Evolutionary conservation across 2,113 vertebrate genomes (phyloP).

Genomic region (Polypterus bichir): DNA sequence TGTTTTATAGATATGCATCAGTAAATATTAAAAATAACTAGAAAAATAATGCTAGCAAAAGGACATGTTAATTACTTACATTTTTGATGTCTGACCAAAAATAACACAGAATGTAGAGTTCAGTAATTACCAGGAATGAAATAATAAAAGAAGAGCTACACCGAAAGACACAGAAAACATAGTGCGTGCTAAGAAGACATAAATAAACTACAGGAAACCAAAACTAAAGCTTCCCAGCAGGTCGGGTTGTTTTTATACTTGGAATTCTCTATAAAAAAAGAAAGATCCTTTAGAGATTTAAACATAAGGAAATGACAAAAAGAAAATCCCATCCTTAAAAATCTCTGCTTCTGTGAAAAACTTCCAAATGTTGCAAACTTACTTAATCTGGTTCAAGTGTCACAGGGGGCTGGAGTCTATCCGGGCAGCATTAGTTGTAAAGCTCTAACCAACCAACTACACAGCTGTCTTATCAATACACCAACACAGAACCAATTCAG

Average conservation of each 20-base stretch:
- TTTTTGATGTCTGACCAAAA: no score
- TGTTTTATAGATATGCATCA: no score
- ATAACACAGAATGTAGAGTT: no score
- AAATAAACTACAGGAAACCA: constrained; percentile 61
- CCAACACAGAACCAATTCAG: no score
- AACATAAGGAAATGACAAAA: constrained; percentile 46
- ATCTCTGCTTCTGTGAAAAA: constrained; percentile 33
- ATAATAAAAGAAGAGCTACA: constrained; percentile 35
- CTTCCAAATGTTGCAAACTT: constrained; percentile 30
- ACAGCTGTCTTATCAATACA: no score
- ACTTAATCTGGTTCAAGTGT: no score
- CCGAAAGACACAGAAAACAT: constrained; percentile 28
- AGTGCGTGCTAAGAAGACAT: constrained; percentile 57
- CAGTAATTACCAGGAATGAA: constrained; percentile 42
- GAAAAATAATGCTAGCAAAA: no score
- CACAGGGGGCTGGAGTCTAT: no score
- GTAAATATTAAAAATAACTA: no score
- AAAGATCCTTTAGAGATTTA: constrained; percentile 34
- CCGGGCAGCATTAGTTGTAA: no score
- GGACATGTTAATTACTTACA: no score
- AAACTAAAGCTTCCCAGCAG: constrained; percentile 49
- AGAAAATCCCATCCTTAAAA: constrained; percentile 52
- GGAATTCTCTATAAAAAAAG: constrained; percentile 51
- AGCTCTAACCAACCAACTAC: no score
- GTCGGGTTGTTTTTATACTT: constrained; percentile 56